Evolutionary conservation across 2,113 vertebrate species (phyloP), one percentile per base, ranked within the genome.

Genomic region (Daboia siamensis): DNA sequence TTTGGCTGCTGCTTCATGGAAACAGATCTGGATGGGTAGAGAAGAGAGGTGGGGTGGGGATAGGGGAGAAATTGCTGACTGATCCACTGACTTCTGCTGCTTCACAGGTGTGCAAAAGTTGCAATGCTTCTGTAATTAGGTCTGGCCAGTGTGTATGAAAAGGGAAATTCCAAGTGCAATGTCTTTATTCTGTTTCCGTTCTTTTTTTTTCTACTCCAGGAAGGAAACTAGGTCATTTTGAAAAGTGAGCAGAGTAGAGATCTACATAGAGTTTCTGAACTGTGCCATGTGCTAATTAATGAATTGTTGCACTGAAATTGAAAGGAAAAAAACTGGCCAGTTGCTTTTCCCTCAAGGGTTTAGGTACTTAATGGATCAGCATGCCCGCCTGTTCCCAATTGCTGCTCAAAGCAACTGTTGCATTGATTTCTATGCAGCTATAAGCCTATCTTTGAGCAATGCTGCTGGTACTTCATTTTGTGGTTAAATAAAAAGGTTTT

Each of bases 191-290:
- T 94, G 94, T 95, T 94, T 88, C 26, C 56, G 7, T 33, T 29
- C 21, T 26, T 39, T 46, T 46, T 64, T 89, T 17, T 87, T n/a
- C 5, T 69, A n/a, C 17, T 2, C 39, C 21, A 90, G 92, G 94
- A 94, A 96, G 94, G 95, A 97, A 97, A 96, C n/a, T 93, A 94
- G 96, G 95, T 94, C 94, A 93, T 90, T 90, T 54, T 92, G 93
- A 92, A 96, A 97, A 92, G 74, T 7, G 91, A 56, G 74, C 89
- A 93, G 91, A 74, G 55, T 12, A 57, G 12, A 24, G 91, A 44
- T 20, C 23, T 87, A 74, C 61, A 11, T 11, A 54, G 56, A 46
- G 48, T 89, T 92, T 69, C 64, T 64, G 90, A n/a, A 6, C 69
- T 0, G 0, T 51, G 87, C 20, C 74, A 39, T 21, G 10, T 93